Percentiles rank a stretch among this genome's conserved stretches.
Conservation (phyloP, 2,113 vertebrate species). For the Condylura cristata region DNA sequence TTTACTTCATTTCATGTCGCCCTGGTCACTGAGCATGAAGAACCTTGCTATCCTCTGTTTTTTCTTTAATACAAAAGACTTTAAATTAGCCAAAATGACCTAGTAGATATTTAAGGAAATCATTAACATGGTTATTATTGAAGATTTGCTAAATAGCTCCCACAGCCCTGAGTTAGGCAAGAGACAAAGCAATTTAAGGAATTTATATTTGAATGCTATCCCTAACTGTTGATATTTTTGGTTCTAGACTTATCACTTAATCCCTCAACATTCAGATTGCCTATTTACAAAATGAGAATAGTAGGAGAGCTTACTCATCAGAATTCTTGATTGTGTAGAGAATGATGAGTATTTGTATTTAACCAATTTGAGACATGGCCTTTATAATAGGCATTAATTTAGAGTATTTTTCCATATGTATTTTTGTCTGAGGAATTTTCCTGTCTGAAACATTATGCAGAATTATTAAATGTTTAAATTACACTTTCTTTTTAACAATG, state of each 20-base stretch:
- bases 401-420: constrained; percentile 15
- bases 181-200: background rate
- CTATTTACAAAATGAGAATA: constrained; percentile 50
- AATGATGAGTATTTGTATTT: constrained; percentile 54
- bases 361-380: constrained; percentile 40
- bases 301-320: constrained; percentile 46
- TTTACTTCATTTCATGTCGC: background rate
- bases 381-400: constrained; percentile 50
- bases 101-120: background rate
- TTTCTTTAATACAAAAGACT: background rate
- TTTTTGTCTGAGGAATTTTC: constrained; percentile 35
- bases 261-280: background rate
- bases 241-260: constrained; percentile 40
- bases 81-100: background rate
- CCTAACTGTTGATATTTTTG: constrained; percentile 4
- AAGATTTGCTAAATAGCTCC: background rate
- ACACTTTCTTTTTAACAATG: constrained; percentile 25
- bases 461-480: constrained; percentile 43
- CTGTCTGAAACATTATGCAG: constrained; percentile 24
- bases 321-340: background rate
- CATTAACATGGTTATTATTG: background rate
- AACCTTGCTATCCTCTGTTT: background rate
- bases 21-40: background rate
- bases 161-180: background rate
- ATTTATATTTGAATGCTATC: background rate